Evolutionary conservation across 1,140 invertebrate genomes (phyloP), one percentile per base, ranked within the genome.

Genomic region (Diorhabda carinulata): DNA sequence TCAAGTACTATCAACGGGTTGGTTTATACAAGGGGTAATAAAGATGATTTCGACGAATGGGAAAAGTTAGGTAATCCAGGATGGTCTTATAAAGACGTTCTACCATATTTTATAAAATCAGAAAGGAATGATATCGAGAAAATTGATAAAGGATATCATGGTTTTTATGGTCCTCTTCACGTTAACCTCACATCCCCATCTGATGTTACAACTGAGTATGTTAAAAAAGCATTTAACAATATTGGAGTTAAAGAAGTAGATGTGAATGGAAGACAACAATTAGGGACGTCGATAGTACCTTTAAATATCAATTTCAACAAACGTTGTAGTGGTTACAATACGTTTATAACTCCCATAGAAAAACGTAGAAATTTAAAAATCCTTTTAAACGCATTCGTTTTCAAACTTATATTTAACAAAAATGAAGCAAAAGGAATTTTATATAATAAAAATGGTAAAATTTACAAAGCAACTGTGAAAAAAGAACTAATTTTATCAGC

Each of bases 11-110:
- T 96, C 40, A 96, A 96, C 78, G 92, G 89, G 64, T 94, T 96
- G 92, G 89, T 94, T n/a, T 95, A 95, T 78, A 90, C 93, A 1
- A 84, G 94, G 52, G 95, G 94, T 0, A 88, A 93, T 81, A 84
- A 84, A 3, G 68, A 74, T 56, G 87, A 88, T 70, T 88, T 84
- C 66, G 84, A 88, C 63, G 79, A 81, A 60, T 95, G 93, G 92
- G 87, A 85, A 57, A 66, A 74, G 74, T 70, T 87, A 74, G 91
- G 91, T 1, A 94, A 94, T 72, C 43, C 68, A 2, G 73, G 71
- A 5, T 74, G 73, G 73, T 68, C 65, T 2, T 74, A 72, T 56
- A 44, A 70, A n/a, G 71, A 74, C 10, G 70, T 74, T 4, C 47
- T 70, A 7, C 68, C 68, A 3, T 74, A 70, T 68, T 74, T 72